phyloP scores from a whole-genome alignment of 2,888 invertebrate species.

The Acanthopleura granulata region DNA sequence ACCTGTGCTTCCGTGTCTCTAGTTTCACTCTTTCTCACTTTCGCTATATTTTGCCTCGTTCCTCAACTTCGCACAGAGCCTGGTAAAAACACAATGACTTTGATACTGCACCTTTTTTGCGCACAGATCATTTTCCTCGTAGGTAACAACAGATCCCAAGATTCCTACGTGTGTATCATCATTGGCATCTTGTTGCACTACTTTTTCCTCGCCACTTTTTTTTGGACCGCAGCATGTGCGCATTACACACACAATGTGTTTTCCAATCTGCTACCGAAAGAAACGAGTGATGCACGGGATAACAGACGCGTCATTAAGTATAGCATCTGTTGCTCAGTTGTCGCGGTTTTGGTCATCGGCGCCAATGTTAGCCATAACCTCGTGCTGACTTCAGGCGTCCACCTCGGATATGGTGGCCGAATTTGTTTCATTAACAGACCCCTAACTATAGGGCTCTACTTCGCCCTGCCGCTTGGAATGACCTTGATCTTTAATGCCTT shows the following conservation, averaged over 20 bases:
- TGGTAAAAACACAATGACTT: conserved; percentile 1
- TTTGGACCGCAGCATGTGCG: neutral
- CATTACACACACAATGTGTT: neutral
- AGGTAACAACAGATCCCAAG: neutral
- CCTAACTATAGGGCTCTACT: neutral
- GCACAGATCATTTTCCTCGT: neutral
- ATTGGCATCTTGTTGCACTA: neutral
- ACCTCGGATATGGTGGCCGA: neutral
- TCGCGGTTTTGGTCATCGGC: neutral
- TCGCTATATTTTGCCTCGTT: neutral
- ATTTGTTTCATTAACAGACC: neutral
- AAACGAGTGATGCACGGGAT: neutral
- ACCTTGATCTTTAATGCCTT: neutral
- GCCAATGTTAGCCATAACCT: neutral
- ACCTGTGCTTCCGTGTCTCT: neutral
- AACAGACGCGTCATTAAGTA: neutral
- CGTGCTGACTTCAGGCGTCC: neutral
- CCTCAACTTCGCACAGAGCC: neutral
- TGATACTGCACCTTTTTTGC: neutral
- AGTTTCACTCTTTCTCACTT: neutral
- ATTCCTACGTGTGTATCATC: neutral
- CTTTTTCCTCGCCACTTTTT: neutral
- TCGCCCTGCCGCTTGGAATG: neutral
- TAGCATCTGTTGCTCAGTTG: neutral
- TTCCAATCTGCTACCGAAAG: neutral